A percentile compares a stretch with the other conserved stretches of the same genome.
phyloP scores from a whole-genome alignment of 2,113 vertebrate genomes.

The Oreochromis aureus region DNA sequence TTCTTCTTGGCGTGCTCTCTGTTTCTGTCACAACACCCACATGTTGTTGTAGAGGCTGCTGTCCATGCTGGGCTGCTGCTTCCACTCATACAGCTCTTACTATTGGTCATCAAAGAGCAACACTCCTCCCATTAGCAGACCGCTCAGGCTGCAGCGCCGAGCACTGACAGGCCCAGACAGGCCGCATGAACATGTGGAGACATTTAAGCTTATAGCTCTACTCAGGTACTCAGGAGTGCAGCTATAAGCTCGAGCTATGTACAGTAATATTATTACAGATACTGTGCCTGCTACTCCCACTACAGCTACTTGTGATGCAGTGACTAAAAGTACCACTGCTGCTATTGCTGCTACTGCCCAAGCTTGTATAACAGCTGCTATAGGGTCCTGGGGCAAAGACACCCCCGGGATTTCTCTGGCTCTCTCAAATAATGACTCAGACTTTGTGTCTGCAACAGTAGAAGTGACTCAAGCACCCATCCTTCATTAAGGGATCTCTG shows the following conservation, averaged over 20 bases:
- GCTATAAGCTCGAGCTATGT: not conserved
- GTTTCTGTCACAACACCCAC: slow-evolving; percentile 25
- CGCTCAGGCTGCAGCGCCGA: not conserved
- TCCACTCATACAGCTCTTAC: not conserved
- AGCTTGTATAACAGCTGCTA: not conserved
- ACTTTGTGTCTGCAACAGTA: not conserved
- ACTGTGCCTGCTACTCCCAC: not conserved
- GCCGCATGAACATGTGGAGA: not conserved
- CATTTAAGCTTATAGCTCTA: not conserved
- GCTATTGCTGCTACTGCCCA: not conserved
- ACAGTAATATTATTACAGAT: not conserved
- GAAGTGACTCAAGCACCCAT: not conserved
- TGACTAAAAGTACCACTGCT: not conserved
- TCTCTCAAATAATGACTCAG: not conserved
- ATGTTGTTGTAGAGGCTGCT: slow-evolving; percentile 1
- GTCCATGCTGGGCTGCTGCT: not conserved
- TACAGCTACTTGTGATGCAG: not conserved
- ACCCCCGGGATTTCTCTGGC: not conserved
- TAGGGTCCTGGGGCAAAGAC: not conserved
- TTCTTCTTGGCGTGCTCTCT: not conserved
- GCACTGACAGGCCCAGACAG: slow-evolving; percentile 18
- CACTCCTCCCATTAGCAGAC: not conserved
- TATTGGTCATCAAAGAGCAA: not conserved
- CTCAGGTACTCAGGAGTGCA: not conserved
- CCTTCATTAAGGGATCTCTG: not conserved